These are phyloP conservation scores for Clepsis dumicolana DNA, from an alignment of 2,888 invertebrate genomes.

Conservation along the genomic window DNA sequence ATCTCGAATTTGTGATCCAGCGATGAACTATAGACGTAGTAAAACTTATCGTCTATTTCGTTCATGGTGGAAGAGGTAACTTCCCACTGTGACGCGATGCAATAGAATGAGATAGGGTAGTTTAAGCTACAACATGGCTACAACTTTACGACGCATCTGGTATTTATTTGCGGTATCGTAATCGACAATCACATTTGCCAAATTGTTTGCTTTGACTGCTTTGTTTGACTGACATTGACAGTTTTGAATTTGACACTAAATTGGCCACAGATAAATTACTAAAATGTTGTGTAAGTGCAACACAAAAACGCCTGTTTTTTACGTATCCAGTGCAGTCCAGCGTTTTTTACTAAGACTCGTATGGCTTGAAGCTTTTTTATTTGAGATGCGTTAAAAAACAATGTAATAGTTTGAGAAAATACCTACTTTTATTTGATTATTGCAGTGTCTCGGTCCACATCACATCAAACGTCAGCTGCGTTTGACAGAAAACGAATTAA, in stretches of 20 bases:
- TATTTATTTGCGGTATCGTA: too few species aligned
- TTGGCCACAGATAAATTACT: background rate
- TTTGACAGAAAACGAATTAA: conserved; percentile 28
- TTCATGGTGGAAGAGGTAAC: conserved; percentile 83
- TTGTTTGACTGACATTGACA: background rate
- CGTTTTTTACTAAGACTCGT: conserved; percentile 2
- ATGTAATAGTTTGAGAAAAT: background rate
- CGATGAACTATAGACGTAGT: conserved; percentile 96
- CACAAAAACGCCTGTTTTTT: conserved; percentile 15
- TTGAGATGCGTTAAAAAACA: conserved; percentile 5
- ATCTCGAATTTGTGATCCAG: conserved; percentile 94
- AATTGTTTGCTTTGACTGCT: conserved; percentile 3
- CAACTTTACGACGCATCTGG: too few species aligned
- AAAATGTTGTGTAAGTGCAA: background rate
- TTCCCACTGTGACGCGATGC: conserved; percentile 5
- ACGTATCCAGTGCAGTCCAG: background rate
- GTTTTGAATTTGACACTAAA: background rate
- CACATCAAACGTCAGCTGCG: conserved; percentile 23
- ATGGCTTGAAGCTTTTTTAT: background rate
- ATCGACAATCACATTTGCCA: too few species aligned
- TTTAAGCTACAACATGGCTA: background rate
- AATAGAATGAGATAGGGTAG: background rate
- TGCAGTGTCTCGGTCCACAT: background rate
- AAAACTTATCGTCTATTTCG: conserved; percentile 92
- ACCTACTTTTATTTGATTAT: background rate